Evolutionary conservation across 2,113 vertebrate species (phyloP).

Genomic region (Eptatretus burgeri): DNA sequence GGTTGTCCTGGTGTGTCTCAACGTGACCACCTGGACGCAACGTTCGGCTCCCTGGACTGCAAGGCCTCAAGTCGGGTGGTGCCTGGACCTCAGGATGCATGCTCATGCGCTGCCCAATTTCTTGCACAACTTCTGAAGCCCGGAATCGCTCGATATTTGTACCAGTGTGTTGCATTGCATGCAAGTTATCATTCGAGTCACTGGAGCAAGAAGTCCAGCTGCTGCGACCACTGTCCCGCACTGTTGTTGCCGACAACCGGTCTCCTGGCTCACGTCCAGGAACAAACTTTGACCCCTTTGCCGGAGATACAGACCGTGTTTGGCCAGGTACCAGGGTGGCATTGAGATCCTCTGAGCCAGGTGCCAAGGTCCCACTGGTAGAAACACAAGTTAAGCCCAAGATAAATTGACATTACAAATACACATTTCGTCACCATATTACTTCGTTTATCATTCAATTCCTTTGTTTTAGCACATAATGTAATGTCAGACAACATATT

Average conservation of each 20-base stretch:
- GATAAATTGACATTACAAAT: too few relatives aligned
- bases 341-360: too few relatives aligned
- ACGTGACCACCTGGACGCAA: slow-evolving; percentile 28
- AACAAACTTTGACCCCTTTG: too few relatives aligned
- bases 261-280: background rate
- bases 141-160: too few relatives aligned
- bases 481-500: too few relatives aligned
- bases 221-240: slow-evolving; percentile 49
- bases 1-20: slow-evolving; percentile 18
- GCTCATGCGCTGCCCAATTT: slow-evolving; percentile 26
- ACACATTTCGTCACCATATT: too few relatives aligned
- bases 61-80: background rate
- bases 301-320: too few relatives aligned
- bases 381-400: too few relatives aligned
- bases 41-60: slow-evolving; percentile 27
- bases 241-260: background rate
- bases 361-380: too few relatives aligned
- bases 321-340: too few relatives aligned
- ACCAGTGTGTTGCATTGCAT: slow-evolving; percentile 25
- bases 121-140: slow-evolving; percentile 26
- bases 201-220: slow-evolving; percentile 95
- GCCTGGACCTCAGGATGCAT: slow-evolving; percentile 17
- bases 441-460: too few relatives aligned
- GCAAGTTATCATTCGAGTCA: slow-evolving; percentile 77
- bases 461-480: too few relatives aligned